A percentile compares a stretch with the other conserved stretches of the same genome.
Conservation (phyloP, 2,113 vertebrate genomes). For the Pterocles burchelli region DNA sequence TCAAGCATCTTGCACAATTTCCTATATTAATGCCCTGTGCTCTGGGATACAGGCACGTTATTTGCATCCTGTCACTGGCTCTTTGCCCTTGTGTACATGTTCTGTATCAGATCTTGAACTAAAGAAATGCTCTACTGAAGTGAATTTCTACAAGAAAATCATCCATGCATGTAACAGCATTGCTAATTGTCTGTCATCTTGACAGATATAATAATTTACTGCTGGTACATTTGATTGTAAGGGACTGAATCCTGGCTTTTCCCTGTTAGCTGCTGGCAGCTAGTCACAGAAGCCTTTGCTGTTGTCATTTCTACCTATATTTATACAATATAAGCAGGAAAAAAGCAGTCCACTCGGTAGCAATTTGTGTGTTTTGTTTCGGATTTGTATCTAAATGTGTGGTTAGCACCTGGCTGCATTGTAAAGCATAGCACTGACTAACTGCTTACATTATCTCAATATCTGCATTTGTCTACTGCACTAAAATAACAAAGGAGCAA, state of each 20-base stretch:
- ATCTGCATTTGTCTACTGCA: background rate
- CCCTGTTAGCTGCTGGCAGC: background rate
- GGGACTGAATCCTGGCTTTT: background rate
- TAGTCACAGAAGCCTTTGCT: background rate
- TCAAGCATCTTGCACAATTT: background rate
- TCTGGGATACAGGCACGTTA: background rate
- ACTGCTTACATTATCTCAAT: background rate
- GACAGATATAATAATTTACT: background rate
- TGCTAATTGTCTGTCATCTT: background rate
- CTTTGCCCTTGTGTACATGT: background rate
- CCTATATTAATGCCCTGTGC: rapidly evolving
- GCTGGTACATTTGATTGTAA: background rate
- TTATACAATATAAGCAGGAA: background rate
- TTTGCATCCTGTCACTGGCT: background rate
- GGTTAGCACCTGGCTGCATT: background rate
- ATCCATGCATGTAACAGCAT: background rate
- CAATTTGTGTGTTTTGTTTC: background rate
- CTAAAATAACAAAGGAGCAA: background rate
- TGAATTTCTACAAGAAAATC: background rate
- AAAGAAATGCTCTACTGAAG: background rate
- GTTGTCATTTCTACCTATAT: background rate
- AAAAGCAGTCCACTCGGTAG: background rate
- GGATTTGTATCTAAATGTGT: background rate
- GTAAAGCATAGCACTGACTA: background rate
- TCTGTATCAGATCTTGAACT: background rate